Percentiles rank a stretch among this genome's conserved stretches.
phyloP scores from a whole-genome alignment of 2,888 invertebrate genomes.

The Ditylenchus weischeri region DNA sequence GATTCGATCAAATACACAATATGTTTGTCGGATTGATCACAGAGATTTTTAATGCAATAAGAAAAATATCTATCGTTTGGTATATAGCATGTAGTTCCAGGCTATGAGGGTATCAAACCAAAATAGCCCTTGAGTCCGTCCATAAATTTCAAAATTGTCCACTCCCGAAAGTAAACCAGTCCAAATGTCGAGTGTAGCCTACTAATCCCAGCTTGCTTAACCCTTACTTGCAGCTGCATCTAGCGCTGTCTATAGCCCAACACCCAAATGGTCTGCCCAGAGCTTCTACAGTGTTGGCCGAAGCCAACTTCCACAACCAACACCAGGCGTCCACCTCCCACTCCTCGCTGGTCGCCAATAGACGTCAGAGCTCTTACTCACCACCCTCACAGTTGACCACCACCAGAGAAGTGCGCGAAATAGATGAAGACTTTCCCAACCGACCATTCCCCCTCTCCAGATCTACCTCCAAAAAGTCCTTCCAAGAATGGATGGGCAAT shows the following conservation, averaged over 20 bases:
- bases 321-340: conserved; percentile 11
- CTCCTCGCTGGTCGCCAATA: neutral
- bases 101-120: too few species aligned
- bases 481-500: conserved; percentile 7
- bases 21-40: too few species aligned
- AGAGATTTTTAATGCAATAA: too few species aligned
- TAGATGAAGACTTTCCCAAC: neutral
- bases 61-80: too few species aligned
- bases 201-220: conserved; percentile 10
- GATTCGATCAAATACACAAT: too few species aligned
- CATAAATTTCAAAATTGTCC: too few species aligned
- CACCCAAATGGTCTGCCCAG: conserved; percentile 9
- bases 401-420: conserved; percentile 1
- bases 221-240: conserved; percentile 47
- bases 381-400: conserved; percentile 1
- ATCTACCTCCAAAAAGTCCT: neutral
- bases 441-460: conserved; percentile 6
- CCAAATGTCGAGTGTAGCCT: too few species aligned
- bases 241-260: conserved; percentile 47
- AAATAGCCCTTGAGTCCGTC: too few species aligned
- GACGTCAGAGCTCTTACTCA: conserved; percentile 1
- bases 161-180: too few species aligned
- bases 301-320: conserved; percentile 8
- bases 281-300: neutral
- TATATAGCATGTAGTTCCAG: too few species aligned